A percentile compares a stretch with the other conserved stretches of the same genome.
Evolutionary conservation across 1,140 invertebrate species (phyloP).

Genomic region (Drosophila busckii): DNA sequence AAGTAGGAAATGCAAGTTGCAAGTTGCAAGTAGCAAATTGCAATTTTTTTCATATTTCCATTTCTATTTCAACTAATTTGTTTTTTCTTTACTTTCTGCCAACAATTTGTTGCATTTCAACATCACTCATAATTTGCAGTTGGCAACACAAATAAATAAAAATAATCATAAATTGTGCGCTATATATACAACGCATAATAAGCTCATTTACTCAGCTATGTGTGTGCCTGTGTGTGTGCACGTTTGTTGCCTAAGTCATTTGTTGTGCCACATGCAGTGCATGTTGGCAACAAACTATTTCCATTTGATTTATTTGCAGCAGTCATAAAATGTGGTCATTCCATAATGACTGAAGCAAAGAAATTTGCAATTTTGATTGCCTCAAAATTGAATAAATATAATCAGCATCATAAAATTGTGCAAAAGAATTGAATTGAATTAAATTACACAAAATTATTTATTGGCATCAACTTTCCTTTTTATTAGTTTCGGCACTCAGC

Average conservation of each 20-base stretch:
- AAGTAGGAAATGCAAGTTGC: conserved; percentile 39
- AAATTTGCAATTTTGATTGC: too few relatives aligned
- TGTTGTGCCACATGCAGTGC: conserved; percentile 28
- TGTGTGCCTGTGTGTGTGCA: background rate
- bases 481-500: too few relatives aligned
- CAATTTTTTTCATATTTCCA: conserved; percentile 29
- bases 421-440: too few relatives aligned
- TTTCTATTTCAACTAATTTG: conserved; percentile 30
- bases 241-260: conserved; percentile 65
- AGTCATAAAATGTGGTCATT: conserved; percentile 53
- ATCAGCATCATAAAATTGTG: too few relatives aligned
- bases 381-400: too few relatives aligned
- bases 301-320: conserved; percentile 49
- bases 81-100: conserved; percentile 21
- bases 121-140: conserved; percentile 31
- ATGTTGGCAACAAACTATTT: conserved; percentile 1
- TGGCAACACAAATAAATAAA: conserved; percentile 12
- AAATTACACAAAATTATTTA: too few relatives aligned
- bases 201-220: background rate
- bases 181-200: conserved; percentile 20
- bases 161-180: conserved; percentile 21
- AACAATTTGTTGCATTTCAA: conserved; percentile 50
- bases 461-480: too few relatives aligned
- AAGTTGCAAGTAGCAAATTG: conserved; percentile 55
- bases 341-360: too few relatives aligned